phyloP scores from a whole-genome alignment of 2,113 vertebrate species.

The Chlamydotis undulata region DNA sequence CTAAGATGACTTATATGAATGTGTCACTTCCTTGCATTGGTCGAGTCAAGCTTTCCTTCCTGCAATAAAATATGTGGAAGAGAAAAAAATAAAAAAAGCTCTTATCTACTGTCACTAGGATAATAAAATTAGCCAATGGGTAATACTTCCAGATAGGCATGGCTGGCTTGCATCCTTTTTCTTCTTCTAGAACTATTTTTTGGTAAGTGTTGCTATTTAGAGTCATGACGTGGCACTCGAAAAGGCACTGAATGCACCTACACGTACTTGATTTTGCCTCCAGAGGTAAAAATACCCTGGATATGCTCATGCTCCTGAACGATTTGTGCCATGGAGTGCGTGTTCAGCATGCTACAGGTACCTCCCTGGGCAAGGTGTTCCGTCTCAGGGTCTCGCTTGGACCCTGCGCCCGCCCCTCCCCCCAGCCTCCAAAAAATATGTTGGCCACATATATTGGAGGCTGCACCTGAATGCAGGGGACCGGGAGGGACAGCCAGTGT shows the following conservation, averaged over 20 bases:
- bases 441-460: not conserved
- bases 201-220: conserved; percentile 50
- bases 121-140: conserved; percentile 55
- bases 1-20: conserved; percentile 59
- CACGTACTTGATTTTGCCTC: not conserved
- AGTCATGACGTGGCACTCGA: not conserved
- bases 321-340: not conserved
- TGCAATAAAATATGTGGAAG: conserved; percentile 64
- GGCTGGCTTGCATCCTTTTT: conserved; percentile 45
- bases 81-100: not conserved
- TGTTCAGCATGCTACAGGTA: not conserved
- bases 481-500: fast-evolving
- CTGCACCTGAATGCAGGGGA: not conserved
- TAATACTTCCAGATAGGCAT: conserved; percentile 24
- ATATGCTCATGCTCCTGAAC: not conserved
- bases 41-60: conserved; percentile 44
- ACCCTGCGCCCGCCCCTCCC: no score
- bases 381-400: not conserved
- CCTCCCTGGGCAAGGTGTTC: not conserved
- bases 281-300: not conserved
- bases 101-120: conserved; percentile 55
- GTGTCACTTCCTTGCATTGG: conserved; percentile 65
- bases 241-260: not conserved
- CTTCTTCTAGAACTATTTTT: conserved; percentile 30
- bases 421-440: not conserved